Conservation (phyloP, 2,888 invertebrate species). For the Stegana nigrithorax region DNA sequence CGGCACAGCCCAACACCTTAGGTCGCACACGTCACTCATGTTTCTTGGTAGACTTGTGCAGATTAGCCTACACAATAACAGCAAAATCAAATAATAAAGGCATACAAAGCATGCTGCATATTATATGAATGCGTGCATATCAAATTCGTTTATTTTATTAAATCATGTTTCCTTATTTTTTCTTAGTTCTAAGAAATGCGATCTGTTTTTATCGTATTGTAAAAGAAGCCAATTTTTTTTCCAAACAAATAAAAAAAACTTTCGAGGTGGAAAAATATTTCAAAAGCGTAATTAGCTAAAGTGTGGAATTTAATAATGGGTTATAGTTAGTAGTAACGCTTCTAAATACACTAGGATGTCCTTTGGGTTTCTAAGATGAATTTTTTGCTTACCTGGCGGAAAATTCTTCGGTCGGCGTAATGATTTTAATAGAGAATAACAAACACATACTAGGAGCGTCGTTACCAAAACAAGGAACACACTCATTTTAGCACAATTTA, state of each 20-base stretch:
- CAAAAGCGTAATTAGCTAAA: too few relatives aligned
- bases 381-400: conserved; percentile 57
- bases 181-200: background rate
- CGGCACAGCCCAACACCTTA: background rate
- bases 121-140: background rate
- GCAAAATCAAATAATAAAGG: conserved; percentile 23
- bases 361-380: too few relatives aligned
- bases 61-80: background rate
- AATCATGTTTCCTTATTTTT: background rate
- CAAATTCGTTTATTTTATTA: background rate
- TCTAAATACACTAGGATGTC: background rate
- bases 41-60: background rate
- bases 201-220: background rate
- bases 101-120: background rate
- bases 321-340: background rate
- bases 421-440: conserved; percentile 50
- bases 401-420: conserved; percentile 56
- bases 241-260: too few relatives aligned
- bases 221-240: background rate
- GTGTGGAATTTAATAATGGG: too few relatives aligned
- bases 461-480: conserved; percentile 47
- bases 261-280: too few relatives aligned
- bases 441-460: conserved; percentile 42
- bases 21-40: background rate
- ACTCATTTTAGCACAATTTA: conserved; percentile 46